phyloP scores from a whole-genome alignment of 2,797 vertebrate species.

The Setipinna tenuifilis region DNA sequence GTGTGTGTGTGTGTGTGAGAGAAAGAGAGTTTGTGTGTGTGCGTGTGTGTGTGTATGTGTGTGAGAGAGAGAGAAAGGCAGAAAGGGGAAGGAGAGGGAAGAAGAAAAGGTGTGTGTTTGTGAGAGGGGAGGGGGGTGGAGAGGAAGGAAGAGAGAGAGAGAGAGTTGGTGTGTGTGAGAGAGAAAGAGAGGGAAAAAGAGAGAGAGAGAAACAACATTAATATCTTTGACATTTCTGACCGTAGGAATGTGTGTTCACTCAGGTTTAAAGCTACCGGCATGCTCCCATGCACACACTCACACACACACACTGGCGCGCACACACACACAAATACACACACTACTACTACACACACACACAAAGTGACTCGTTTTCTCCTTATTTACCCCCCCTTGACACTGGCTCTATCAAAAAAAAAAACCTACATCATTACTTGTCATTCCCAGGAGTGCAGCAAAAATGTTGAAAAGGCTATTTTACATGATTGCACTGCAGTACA shows the following conservation, averaged over 20 bases:
- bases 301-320: neutral
- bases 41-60: too few relatives aligned
- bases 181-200: too few relatives aligned
- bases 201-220: neutral
- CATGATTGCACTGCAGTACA: slow-evolving; percentile 16
- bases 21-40: slow-evolving; percentile 19
- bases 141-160: too few relatives aligned
- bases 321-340: neutral
- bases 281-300: neutral
- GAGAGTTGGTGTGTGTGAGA: too few relatives aligned
- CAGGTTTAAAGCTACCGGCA: neutral
- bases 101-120: too few relatives aligned
- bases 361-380: neutral
- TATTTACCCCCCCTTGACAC: neutral
- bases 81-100: too few relatives aligned
- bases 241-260: neutral
- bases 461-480: slow-evolving; percentile 27
- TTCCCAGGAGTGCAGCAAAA: slow-evolving; percentile 5
- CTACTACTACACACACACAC: neutral
- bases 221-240: neutral
- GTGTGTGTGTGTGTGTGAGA: slow-evolving; percentile 17
- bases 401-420: slow-evolving; percentile 4
- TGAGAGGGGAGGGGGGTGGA: too few relatives aligned
- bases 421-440: slow-evolving; percentile 8
- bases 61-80: too few relatives aligned